Base-by-base conservation (phyloP, 2,888 invertebrate genomes). In the Troides helena region DNA sequence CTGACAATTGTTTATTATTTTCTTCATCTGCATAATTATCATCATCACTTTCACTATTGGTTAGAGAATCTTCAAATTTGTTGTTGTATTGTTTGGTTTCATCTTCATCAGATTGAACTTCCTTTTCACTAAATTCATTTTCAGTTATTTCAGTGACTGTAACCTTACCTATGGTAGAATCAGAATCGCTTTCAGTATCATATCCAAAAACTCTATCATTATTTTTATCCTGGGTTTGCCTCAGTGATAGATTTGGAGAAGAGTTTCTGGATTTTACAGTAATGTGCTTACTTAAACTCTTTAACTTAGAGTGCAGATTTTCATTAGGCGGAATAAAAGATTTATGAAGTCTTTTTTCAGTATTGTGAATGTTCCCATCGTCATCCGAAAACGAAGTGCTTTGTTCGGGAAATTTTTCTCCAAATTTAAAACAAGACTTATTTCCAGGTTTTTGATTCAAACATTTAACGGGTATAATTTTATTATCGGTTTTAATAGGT, bases 231-330 rank as follows among this genome's bases (percentile, higher is more conserved):
- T 66, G 61, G 56, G n/a, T 39, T 60, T 62, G 59, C 43, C 23
- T 71, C 18, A 61, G 39, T 18, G 18, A 10, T 39, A 69, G 2
- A 61, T 72, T 82, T 39, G 84, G 81, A 18, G 85, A 82, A 30
- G 82, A 77, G 73, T 82, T 87, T 69, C 79, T 80, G 6, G 89
- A 83, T 77, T 89, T 91, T 1, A 91, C 79, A 62, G 86, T 89
- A 56, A 91, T 85, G 75, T 88, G 83, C 78, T 84, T 85, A 72
- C 88, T 76, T 74, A 90, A 80, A 74, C 81, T 85, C 77, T 87
- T 87, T 67, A 90, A 76, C 53, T 83, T 84, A 62, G 85, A 84
- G 76, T 86, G 81, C 63, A 87, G 76, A 68, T 75, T 79, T 75
- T 71, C 80, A 77, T 69, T 80, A 69, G 72, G 75, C 73, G 72